phyloP scores from a whole-genome alignment of 1,140 invertebrate genomes.

The Drosophila pruinosa region DNA sequence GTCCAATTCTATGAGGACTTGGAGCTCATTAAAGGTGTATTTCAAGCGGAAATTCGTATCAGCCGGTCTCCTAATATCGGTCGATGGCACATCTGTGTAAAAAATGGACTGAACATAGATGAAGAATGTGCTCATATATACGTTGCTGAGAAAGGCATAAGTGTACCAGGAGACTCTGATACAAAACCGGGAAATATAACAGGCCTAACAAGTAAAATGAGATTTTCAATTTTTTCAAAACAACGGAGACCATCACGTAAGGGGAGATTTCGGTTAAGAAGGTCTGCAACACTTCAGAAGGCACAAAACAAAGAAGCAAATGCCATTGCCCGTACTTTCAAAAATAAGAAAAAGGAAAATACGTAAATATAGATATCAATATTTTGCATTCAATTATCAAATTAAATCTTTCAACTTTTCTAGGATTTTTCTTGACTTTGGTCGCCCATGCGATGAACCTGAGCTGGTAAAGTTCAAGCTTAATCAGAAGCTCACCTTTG shows the following conservation, averaged over 20 bases:
- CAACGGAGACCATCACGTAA: too few species aligned
- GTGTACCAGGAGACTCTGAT: too few species aligned
- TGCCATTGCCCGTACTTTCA: too few species aligned
- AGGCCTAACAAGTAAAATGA: too few species aligned
- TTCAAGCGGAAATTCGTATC: neutral
- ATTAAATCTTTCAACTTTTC: neutral
- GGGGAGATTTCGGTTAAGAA: too few species aligned
- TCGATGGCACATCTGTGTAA: conserved; percentile 28
- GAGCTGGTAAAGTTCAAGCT: neutral
- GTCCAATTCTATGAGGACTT: neutral
- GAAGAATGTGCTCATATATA: conserved; percentile 7
- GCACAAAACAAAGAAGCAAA: too few species aligned
- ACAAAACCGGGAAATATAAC: too few species aligned
- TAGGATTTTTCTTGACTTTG: conserved; percentile 1
- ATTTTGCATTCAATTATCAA: too few species aligned
- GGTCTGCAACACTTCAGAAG: too few species aligned
- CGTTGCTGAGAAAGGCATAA: too few species aligned
- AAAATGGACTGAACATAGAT: neutral
- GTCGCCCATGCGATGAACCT: neutral
- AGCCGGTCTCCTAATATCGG: conserved; percentile 7
- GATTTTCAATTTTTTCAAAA: too few species aligned
- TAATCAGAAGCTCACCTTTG: neutral
- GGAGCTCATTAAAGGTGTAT: neutral
- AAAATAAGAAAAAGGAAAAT: neutral
- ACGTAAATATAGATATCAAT: conserved; percentile 14